Conservation (phyloP, 2,113 vertebrate genomes). For the Nyctibius bracteatus region DNA sequence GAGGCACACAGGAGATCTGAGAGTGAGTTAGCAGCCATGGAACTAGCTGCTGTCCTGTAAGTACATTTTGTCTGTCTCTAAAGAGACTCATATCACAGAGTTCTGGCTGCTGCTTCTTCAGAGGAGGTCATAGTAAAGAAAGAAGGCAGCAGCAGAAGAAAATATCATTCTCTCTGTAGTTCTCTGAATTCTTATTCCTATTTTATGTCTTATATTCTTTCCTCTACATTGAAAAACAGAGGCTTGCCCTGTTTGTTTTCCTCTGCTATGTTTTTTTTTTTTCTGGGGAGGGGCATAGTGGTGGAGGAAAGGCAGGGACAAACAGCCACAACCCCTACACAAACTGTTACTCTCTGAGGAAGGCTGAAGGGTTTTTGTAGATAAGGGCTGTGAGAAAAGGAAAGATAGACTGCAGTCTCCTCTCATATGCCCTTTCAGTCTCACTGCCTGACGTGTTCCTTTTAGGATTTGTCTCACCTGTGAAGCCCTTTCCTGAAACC, state of each 20-base stretch:
- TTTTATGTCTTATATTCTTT: not conserved
- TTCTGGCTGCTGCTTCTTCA: not conserved
- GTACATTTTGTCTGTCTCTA: not conserved
- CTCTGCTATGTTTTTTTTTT: not conserved
- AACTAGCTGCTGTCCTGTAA: not conserved
- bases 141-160: not conserved
- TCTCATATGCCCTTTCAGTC: not conserved
- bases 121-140: not conserved
- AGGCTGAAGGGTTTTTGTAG: not conserved
- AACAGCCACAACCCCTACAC: not conserved
- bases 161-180: not conserved
- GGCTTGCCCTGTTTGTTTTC: not conserved
- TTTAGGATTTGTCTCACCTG: not conserved
- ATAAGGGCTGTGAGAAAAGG: not conserved
- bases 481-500: not conserved
- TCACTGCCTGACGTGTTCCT: not conserved
- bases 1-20: not conserved
- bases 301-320: not conserved
- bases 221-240: not conserved
- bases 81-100: not conserved
- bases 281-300: too few relatives aligned
- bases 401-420: not conserved
- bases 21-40: not conserved
- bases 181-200: not conserved
- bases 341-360: not conserved